These are phyloP conservation scores for Nycticorax nycticorax DNA, from an alignment of 2,113 vertebrate species.

Conservation along the genomic window DNA sequence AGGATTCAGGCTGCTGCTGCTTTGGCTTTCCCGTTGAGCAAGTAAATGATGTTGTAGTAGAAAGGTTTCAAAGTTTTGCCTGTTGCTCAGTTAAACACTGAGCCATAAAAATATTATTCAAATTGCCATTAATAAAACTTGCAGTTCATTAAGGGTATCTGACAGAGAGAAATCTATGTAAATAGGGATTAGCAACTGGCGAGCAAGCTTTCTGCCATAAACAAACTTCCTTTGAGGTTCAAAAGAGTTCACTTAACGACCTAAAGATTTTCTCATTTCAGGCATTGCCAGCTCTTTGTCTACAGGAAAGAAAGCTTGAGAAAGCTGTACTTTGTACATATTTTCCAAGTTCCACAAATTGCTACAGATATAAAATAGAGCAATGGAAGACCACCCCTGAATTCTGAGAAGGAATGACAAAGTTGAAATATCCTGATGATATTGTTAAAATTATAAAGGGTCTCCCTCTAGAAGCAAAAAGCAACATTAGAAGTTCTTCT, in stretches of 20 bases:
- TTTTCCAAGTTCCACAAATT: not conserved
- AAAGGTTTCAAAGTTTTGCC: not conserved
- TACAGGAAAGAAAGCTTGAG: not conserved
- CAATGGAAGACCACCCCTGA: not conserved
- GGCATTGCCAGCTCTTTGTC: not conserved
- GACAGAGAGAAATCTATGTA: not conserved
- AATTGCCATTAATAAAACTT: constrained; percentile 7
- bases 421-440: not conserved
- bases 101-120: not conserved
- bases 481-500: not conserved
- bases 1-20: not conserved
- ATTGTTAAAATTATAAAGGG: not conserved
- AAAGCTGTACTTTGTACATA: not conserved
- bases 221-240: not conserved
- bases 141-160: constrained; percentile 19
- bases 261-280: not conserved
- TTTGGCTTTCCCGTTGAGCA: not conserved
- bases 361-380: not conserved
- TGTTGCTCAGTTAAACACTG: not conserved
- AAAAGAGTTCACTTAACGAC: not conserved
- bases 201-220: not conserved
- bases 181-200: not conserved
- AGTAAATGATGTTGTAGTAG: not conserved
- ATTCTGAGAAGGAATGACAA: not conserved
- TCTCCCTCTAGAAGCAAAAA: not conserved